A percentile compares a stretch with the other conserved stretches of the same genome.
Conservation (phyloP, 35 echinoderm and acorn worm genomes). For the Anneissia japonica region DNA sequence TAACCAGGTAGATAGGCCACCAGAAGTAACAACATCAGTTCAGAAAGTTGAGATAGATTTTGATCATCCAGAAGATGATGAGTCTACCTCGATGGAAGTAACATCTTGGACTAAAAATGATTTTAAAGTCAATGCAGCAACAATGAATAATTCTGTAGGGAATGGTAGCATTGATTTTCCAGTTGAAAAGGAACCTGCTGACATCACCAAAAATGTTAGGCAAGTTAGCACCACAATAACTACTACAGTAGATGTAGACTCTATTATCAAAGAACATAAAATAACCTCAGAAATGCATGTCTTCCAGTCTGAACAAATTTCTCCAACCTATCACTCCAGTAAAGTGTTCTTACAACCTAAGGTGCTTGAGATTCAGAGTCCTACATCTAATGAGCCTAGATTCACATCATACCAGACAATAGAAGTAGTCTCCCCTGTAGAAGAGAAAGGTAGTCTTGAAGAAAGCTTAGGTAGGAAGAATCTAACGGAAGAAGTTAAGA, state of each 20-base stretch:
- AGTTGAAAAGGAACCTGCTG: neutral
- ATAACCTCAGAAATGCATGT: neutral
- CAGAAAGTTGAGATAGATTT: neutral
- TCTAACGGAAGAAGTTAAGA: neutral
- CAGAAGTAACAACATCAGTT: neutral
- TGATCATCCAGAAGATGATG: neutral
- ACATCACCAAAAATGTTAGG: neutral
- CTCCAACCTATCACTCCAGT: neutral
- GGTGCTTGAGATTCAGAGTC: neutral
- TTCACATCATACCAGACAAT: neutral
- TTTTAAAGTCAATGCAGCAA: neutral
- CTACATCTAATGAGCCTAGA: neutral
- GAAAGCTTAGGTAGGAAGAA: neutral
- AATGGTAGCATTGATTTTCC: neutral
- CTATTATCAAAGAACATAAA: neutral
- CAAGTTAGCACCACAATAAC: neutral
- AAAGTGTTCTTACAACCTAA: neutral
- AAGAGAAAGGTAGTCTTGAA: neutral
- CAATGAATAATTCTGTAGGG: neutral
- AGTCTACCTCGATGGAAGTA: neutral
- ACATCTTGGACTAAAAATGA: neutral
- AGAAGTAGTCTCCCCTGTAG: neutral
- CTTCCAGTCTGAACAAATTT: neutral
- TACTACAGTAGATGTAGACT: neutral
- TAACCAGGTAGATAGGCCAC: too few relatives aligned